These are phyloP conservation scores for Luehdorfia chinensis DNA, from an alignment of 1,140 invertebrate species.

Conservation along the genomic window DNA sequence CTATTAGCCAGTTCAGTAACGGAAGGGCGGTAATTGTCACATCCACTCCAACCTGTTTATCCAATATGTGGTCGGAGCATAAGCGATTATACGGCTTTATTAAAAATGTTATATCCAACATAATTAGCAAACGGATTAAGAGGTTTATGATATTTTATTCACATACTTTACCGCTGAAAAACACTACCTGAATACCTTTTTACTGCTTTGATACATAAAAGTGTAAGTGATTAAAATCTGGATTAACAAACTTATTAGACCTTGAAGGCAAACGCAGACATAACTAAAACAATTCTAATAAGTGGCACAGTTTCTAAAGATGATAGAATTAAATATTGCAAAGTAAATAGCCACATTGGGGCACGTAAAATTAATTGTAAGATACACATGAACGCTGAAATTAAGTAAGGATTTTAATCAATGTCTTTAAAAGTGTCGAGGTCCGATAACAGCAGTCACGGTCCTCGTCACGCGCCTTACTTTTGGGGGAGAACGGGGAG, in stretches of 20 bases:
- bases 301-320: too few species aligned
- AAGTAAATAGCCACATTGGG: too few species aligned
- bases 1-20: constrained; percentile 8
- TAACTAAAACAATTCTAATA: too few species aligned
- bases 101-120: not conserved
- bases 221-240: too few species aligned
- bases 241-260: too few species aligned
- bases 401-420: constrained; percentile 10
- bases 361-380: too few species aligned
- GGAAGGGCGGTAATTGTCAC: constrained; percentile 13
- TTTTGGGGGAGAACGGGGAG: too few species aligned
- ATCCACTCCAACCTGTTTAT: not conserved
- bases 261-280: too few species aligned
- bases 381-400: not conserved
- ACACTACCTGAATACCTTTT: too few species aligned
- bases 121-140: not conserved
- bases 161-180: too few species aligned
- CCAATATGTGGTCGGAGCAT: constrained; percentile 8
- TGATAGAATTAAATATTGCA: too few species aligned
- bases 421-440: constrained; percentile 11
- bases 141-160: not conserved
- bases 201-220: too few species aligned
- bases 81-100: constrained; percentile 1
- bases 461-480: constrained; percentile 3
- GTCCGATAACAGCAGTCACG: constrained; percentile 8